Conservation (phyloP, 2,113 vertebrate species). For the Halichoerus grypus region DNA sequence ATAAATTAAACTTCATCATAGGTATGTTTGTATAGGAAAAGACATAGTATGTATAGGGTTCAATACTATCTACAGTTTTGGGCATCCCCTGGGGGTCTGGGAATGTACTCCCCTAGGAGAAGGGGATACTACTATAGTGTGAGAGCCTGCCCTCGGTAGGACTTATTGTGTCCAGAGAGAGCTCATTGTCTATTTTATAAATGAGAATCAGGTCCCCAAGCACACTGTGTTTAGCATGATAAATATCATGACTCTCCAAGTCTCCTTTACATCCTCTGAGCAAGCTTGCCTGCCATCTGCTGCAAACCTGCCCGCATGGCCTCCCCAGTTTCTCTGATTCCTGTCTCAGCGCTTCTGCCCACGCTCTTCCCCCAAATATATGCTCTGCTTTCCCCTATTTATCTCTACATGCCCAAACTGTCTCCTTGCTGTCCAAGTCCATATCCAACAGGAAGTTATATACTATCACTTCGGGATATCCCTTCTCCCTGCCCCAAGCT, state of each 20-base stretch:
- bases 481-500: not conserved
- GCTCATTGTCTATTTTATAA: constrained; percentile 9
- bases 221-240: not conserved
- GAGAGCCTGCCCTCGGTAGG: not conserved
- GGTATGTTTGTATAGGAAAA: not conserved
- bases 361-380: not conserved
- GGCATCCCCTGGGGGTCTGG: not conserved
- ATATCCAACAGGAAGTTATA: not conserved
- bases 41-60: not conserved
- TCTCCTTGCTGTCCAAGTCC: not conserved
- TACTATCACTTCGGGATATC: not conserved
- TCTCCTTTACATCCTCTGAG: not conserved
- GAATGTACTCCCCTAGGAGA: not conserved
- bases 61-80: not conserved
- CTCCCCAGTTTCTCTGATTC: not conserved
- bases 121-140: not conserved
- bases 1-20: not conserved
- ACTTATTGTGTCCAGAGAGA: not conserved
- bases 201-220: not conserved
- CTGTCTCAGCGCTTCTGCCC: not conserved
- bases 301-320: not conserved
- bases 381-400: not conserved
- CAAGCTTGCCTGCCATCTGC: not conserved
- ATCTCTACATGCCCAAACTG: not conserved
- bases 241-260: not conserved